Percentiles rank a stretch among this genome's conserved stretches.
Evolutionary conservation across 2,113 vertebrate genomes (phyloP).

Genomic region (Leptocoma aspasia): DNA sequence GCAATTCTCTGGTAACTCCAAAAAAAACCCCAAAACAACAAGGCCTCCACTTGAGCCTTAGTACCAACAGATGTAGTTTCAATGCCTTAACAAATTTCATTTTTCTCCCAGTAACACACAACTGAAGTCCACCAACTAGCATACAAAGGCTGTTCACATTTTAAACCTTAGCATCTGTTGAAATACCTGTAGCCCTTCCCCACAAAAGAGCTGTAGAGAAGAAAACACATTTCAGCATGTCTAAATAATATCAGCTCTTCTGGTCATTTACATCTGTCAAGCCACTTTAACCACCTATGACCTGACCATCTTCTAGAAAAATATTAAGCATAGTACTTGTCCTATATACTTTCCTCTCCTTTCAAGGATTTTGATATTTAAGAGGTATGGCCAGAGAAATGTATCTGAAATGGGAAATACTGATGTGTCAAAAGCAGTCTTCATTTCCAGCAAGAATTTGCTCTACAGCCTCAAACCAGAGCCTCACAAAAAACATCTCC

Average conservation of each 20-base stretch:
- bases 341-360: neutral
- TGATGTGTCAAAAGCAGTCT: neutral
- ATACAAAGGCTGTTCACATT: neutral
- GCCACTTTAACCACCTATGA: neutral
- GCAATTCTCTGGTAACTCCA: neutral
- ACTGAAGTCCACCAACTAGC: neutral
- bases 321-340: neutral
- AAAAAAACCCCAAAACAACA: neutral
- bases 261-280: neutral
- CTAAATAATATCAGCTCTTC: neutral
- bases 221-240: neutral
- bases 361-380: neutral
- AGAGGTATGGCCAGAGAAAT: neutral
- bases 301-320: neutral
- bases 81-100: neutral
- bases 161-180: neutral
- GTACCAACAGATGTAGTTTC: neutral
- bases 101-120: neutral
- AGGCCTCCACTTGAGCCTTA: neutral
- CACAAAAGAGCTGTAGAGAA: neutral
- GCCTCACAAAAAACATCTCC: neutral
- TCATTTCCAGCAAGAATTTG: neutral
- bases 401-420: neutral
- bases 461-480: neutral
- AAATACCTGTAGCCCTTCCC: neutral